These are phyloP conservation scores for Luehdorfia chinensis DNA, from an alignment of 1,140 invertebrate species.

Conservation along the genomic window DNA sequence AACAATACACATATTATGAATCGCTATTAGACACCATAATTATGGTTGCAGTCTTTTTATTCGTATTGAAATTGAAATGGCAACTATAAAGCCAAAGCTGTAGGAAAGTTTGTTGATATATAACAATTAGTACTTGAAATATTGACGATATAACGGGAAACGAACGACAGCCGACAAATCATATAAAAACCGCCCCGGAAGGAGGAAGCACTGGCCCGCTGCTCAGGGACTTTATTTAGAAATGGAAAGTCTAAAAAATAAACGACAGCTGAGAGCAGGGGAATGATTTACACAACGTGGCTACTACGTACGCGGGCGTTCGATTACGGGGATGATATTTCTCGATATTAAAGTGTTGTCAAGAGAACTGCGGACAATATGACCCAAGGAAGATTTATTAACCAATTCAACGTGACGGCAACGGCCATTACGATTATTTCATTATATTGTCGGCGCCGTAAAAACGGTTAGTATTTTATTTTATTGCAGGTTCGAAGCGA, in stretches of 20 bases:
- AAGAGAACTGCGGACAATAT: constrained; percentile 73
- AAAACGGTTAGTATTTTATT: constrained; percentile 74
- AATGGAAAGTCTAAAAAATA: constrained; percentile 76
- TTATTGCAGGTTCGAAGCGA: constrained; percentile 62
- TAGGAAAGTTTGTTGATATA: constrained; percentile 67
- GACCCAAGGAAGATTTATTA: constrained; percentile 73
- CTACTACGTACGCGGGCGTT: constrained; percentile 56
- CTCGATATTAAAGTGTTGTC: constrained; percentile 76
- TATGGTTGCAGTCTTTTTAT: too few relatives aligned
- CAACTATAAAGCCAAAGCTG: constrained; percentile 34
- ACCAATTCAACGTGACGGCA: constrained; percentile 63
- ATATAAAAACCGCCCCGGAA: constrained; percentile 74
- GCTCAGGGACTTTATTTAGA: constrained; percentile 74
- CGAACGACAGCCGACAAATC: constrained; percentile 73
- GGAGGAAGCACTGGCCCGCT: constrained; percentile 69
- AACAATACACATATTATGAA: constrained; percentile 20
- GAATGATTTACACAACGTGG: constrained; percentile 66
- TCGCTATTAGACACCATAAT: neutral
- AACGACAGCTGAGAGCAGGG: constrained; percentile 64
- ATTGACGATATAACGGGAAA: constrained; percentile 76
- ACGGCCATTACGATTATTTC: constrained; percentile 74
- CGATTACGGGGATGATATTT: constrained; percentile 76
- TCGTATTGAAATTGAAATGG: constrained; percentile 50
- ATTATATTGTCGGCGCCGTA: constrained; percentile 75
- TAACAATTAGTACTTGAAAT: constrained; percentile 77